A percentile compares a stretch with the other conserved stretches of the same genome.
These are phyloP conservation scores for Clostera curtula DNA, from an alignment of 2,888 invertebrate genomes.

Conservation along the genomic window DNA sequence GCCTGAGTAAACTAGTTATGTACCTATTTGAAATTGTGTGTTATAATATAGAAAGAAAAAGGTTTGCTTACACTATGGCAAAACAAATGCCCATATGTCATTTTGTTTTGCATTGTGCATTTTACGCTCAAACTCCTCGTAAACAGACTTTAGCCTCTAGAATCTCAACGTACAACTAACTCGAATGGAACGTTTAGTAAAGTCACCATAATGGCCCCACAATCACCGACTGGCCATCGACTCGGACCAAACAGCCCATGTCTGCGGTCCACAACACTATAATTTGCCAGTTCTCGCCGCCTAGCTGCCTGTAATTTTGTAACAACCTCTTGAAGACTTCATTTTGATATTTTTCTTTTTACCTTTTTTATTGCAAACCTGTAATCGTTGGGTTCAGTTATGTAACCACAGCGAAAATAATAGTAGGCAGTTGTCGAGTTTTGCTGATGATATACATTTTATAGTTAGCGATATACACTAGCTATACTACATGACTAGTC, in stretches of 20 bases:
- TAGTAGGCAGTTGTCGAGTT: too few relatives aligned
- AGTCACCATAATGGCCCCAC: constrained; percentile 45
- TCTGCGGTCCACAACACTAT: constrained; percentile 52
- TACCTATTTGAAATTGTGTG: too few relatives aligned
- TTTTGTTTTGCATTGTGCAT: too few relatives aligned
- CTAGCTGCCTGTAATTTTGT: constrained; percentile 64
- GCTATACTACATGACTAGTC: too few relatives aligned
- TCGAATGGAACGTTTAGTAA: constrained; percentile 28
- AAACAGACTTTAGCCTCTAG: constrained; percentile 7
- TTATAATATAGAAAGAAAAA: too few relatives aligned
- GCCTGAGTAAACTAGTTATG: too few relatives aligned
- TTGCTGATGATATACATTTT: too few relatives aligned
- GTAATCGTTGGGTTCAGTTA: constrained; percentile 42
- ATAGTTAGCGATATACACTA: too few relatives aligned
- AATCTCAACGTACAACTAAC: constrained; percentile 16
- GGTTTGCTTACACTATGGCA: too few relatives aligned
- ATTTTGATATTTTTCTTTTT: constrained; percentile 46
- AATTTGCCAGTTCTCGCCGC: constrained; percentile 68
- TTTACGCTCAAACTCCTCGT: too few relatives aligned
- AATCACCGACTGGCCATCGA: constrained; percentile 52
- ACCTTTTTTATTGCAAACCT: constrained; percentile 30
- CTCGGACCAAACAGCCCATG: constrained; percentile 33
- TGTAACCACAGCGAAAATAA: constrained; percentile 29
- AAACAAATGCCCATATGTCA: background rate
- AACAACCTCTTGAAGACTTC: constrained; percentile 58